Base-by-base conservation (phyloP, 92 coral and sea anemone species). In the Hydrozoanthus gracilis region DNA sequence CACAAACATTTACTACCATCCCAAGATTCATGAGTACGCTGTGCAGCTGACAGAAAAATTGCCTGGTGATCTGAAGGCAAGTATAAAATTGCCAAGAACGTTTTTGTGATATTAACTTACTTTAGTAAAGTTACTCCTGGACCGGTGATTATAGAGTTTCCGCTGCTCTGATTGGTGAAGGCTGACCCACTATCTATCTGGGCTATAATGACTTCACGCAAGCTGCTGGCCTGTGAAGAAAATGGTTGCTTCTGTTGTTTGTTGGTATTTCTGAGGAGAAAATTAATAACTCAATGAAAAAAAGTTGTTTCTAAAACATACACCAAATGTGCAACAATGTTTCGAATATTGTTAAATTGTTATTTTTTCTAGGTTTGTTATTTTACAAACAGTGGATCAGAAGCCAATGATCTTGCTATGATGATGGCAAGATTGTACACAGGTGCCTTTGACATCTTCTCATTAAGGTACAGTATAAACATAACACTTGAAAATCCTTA, bases 331-430 rank as follows among this genome's bases (percentile, higher is more conserved):
- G 39, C 39, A 27, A 27, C 66, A 7, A 11, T 0, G 4, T 17
- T 60, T 60, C 6, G 5, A 61, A 4, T 12, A 61, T 12, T 3
- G 15, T 2, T 3, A 14, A 8, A 27, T 35, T n/a, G 15, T 35
- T 66, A 1, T 71, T 58, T 17, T 44, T 48, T 47, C 17, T 47
- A 96, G 99, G 99, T 96, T 61, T 93, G 96, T 62, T 94, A 93
- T 76, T 96, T 95, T 89, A 98, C 95, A 46, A 96, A 96, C 91
- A 95, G 98, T 89, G 99, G 99, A 18, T 91, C 98, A 16, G 99
- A 96, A 86, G 99, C 99, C 86, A 96, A 96, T 72, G 99, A 96
- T 79, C 79, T 96, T 91, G 99, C 99, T 3, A 78, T 96, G 84
- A 58, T 92, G 92, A 90, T 96, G 94, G 99, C 99, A 3, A 80